Evolutionary conservation across 1,140 invertebrate species (phyloP).

Genomic region (Orussus abietinus): DNA sequence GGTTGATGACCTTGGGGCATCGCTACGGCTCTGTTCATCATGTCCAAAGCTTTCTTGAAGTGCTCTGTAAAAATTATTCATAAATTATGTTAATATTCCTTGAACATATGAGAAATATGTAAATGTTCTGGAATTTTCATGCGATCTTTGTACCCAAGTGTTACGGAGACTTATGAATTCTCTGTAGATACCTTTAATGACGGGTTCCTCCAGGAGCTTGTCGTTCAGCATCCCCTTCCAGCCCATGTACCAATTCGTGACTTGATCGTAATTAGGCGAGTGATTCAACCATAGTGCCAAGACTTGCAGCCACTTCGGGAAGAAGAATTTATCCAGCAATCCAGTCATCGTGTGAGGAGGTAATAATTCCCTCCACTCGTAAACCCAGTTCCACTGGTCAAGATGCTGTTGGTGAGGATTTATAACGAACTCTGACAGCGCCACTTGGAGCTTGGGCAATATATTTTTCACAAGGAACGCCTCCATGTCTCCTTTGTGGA

Average conservation of each 20-base stretch:
- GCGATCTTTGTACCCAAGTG: not conserved
- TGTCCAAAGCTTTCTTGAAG: slow-evolving; percentile 84
- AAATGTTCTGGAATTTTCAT: not conserved
- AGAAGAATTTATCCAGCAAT: slow-evolving; percentile 80
- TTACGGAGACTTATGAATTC: not conserved
- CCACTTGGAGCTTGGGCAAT: slow-evolving; percentile 80
- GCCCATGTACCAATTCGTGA: slow-evolving; percentile 82
- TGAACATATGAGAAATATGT: not conserved
- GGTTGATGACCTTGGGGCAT: slow-evolving; percentile 53
- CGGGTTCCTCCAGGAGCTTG: slow-evolving; percentile 62
- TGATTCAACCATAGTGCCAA: slow-evolving; percentile 79
- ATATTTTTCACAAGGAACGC: slow-evolving; percentile 87
- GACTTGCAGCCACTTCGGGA: slow-evolving; percentile 81
- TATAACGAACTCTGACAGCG: slow-evolving; percentile 72
- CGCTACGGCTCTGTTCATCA: slow-evolving; percentile 82
- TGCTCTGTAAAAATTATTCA: slow-evolving; percentile 58
- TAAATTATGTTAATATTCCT: slow-evolving; percentile 14
- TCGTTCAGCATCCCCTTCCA: slow-evolving; percentile 81
- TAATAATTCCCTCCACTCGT: slow-evolving; percentile 80
- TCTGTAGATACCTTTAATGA: slow-evolving; percentile 63
- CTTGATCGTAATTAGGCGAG: slow-evolving; percentile 77
- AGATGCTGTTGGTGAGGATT: slow-evolving; percentile 81
- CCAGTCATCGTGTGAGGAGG: slow-evolving; percentile 66
- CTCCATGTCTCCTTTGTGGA: slow-evolving; percentile 76
- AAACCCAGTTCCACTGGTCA: slow-evolving; percentile 82